These are phyloP conservation scores for Tragelaphus imberbis DNA, from an alignment of 2,113 vertebrate species.

Conservation along the genomic window DNA sequence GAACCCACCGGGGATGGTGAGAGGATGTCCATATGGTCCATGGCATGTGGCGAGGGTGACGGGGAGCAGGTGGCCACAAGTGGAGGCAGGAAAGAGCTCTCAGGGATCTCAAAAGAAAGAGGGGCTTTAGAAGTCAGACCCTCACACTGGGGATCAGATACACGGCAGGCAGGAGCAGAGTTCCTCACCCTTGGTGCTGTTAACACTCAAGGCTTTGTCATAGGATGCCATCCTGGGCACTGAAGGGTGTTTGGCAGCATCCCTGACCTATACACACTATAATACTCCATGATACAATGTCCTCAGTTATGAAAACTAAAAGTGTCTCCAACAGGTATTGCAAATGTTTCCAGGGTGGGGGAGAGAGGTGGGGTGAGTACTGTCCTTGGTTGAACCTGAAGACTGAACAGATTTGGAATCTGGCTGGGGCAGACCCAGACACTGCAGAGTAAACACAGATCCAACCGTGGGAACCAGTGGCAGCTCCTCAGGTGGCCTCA, in stretches of 20 bases:
- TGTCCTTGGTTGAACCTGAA: background rate
- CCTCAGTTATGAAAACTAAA: background rate
- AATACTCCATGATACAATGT: background rate
- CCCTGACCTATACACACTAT: background rate
- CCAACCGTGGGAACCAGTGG: rapidly evolving
- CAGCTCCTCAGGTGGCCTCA: rapidly evolving
- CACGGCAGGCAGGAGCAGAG: background rate
- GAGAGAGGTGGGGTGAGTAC: background rate
- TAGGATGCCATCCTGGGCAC: rapidly evolving
- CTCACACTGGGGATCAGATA: background rate
- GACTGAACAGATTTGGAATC: background rate
- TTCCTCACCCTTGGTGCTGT: rapidly evolving
- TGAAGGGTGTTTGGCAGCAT: background rate
- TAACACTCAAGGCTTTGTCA: background rate
- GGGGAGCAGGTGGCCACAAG: background rate
- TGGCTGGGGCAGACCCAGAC: rapidly evolving
- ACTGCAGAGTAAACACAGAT: background rate
- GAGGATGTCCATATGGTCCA: background rate
- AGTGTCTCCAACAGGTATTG: background rate
- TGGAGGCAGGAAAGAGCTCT: background rate
- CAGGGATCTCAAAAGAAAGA: background rate
- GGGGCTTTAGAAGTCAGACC: background rate
- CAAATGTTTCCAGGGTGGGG: background rate
- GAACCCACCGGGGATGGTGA: background rate
- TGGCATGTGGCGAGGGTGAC: rapidly evolving